A percentile compares a stretch with the other conserved stretches of the same genome.
These are phyloP conservation scores for Leucophora obtusa DNA, from an alignment of 2,888 invertebrate species.

Conservation along the genomic window DNA sequence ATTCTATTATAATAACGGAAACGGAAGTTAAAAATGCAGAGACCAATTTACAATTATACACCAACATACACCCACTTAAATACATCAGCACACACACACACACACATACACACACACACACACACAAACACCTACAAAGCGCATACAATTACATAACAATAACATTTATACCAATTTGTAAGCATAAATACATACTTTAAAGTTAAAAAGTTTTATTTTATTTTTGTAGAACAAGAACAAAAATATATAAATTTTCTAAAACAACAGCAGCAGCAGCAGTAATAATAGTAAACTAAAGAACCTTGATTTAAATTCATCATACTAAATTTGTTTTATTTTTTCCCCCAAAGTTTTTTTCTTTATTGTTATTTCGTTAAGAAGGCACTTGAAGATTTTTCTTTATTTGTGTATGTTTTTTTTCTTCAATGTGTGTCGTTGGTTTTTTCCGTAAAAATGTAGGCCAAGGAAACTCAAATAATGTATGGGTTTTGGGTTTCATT, in stretches of 20 bases:
- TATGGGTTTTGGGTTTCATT: background rate
- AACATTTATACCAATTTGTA: conserved; percentile 1
- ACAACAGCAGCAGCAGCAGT: background rate
- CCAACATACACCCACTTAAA: background rate
- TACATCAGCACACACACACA: conserved; percentile 2
- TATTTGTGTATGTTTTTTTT: conserved; percentile 1
- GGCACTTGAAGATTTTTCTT: conserved; percentile 1
- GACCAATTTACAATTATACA: conserved; percentile 48
- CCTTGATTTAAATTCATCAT: background rate
- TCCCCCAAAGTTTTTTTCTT: background rate
- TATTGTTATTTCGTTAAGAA: background rate
- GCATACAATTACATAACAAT: conserved; percentile 8
- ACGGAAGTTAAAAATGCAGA: conserved; percentile 60
- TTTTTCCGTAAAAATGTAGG: conserved; percentile 20
- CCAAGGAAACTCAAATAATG: conserved; percentile 21
- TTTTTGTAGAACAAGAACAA: too few species aligned
- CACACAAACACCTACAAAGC: background rate
- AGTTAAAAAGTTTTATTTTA: conserved; percentile 2
- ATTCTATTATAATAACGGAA: conserved; percentile 53
- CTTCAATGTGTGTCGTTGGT: background rate
- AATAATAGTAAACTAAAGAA: background rate
- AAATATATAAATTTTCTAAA: background rate
- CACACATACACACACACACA: background rate
- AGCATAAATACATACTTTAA: background rate
- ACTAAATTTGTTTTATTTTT: background rate